Evolutionary conservation across 2,797 vertebrate genomes (phyloP), one percentile per base, ranked within the genome.

Genomic region (Erpetoichthys calabaricus): DNA sequence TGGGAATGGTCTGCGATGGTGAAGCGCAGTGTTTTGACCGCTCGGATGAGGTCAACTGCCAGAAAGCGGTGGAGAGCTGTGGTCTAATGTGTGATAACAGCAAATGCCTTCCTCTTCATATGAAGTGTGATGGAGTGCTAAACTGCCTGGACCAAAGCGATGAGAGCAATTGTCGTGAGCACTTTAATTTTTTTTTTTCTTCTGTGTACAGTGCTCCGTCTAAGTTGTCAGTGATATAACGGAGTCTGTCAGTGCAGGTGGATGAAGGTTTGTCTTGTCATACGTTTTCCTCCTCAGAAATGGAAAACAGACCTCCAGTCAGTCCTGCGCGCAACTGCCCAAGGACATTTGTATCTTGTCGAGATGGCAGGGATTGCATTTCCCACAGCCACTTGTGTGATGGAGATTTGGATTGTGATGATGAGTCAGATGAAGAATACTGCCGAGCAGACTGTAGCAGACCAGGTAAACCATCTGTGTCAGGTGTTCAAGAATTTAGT

Each of bases 101-200:
- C 2, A 89, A 77, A 62, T 97, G 92, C 3, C 10, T 96, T 46
- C 90, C 91, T 0, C 56, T 78, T 42, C 85, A 74, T 55, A 92
- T 91, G 74, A 60, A 88, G 7, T 97, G 94, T n/a, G 91, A 95
- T 0, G 88, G 92, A 1, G 84, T 86, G 3, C 65, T 62, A 0
- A 92, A 97, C 77, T 97, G 93, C 42, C 43, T 70, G n/a, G 93
- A 97, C 53, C 75, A 68, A 0, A 61, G 79, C 0, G 93, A 96
- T 2, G 92, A 98, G 64, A 61, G 70, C 10, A 75, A 73, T 45
- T 97, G 91, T 60, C 73, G 92, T 96, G 71, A 61, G 85, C 25
- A 25, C 25, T 25, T 25, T 1, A 25, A 25, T 25, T 25, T 25
- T 25, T 25, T 25, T 25, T 25, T 25, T 25, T 1, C 2, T 1